Percentiles rank a stretch among this genome's conserved stretches.
phyloP scores from a whole-genome alignment of 2,888 invertebrate species.

The Heliconius erato region DNA sequence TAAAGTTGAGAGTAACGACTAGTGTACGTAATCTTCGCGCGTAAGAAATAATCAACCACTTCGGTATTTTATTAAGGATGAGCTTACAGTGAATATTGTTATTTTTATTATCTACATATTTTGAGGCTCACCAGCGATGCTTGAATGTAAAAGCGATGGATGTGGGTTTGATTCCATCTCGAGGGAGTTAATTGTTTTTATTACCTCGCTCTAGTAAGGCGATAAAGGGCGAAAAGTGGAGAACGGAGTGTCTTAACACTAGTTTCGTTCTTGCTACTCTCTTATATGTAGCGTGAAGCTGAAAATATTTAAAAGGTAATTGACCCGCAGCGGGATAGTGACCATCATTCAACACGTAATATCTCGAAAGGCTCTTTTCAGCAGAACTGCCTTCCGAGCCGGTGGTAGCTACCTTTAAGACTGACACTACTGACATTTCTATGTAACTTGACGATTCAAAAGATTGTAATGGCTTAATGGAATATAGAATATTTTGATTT shows the following conservation, averaged over 20 bases:
- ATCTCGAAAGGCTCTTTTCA: neutral
- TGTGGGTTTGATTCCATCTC: neutral
- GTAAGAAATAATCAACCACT: slow-evolving; percentile 21
- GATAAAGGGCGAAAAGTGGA: neutral
- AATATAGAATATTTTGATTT: too few relatives aligned
- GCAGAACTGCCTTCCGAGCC: too few relatives aligned
- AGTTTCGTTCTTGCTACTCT: neutral
- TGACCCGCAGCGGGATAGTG: too few relatives aligned
- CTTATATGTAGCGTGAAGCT: neutral
- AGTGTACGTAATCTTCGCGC: slow-evolving; percentile 21
- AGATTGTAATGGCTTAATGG: too few relatives aligned
- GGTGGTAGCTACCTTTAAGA: too few relatives aligned
- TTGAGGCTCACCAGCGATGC: neutral
- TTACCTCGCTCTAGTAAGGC: neutral
- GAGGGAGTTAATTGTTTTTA: neutral
- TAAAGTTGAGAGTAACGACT: slow-evolving; percentile 11
- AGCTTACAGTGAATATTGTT: slow-evolving; percentile 55
- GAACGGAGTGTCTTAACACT: neutral
- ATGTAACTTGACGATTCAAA: neutral
- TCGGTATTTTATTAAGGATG: slow-evolving; percentile 61
- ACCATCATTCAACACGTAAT: neutral
- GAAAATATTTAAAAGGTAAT: neutral
- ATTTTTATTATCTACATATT: neutral
- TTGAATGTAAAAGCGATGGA: neutral
- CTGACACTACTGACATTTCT: too few relatives aligned